Evolutionary conservation across 2,888 invertebrate species (phyloP), one percentile per base, ranked within the genome.

Genomic region (Sinotaia quadrata): DNA sequence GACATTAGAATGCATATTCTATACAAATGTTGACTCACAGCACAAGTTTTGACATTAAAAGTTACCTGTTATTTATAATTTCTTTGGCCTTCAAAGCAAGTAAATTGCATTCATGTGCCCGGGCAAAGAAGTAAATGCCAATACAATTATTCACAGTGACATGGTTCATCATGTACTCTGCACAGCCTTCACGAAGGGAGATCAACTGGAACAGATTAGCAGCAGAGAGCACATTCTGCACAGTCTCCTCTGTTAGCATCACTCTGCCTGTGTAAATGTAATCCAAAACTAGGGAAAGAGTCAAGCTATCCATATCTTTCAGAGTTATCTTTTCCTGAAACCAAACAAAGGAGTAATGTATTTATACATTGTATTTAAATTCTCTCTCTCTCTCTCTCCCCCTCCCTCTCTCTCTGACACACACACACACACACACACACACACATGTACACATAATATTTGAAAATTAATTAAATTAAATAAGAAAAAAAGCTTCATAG

Each of bases 181-280:
- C 87, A 78, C 87, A 87, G 4, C 85, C 86, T 47, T 78, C 75
- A 10, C 84, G 75, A 41, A 87, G 71, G 0, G 84, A 75, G 36
- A 85, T 73, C 62, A 86, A 74, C 75, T 87, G 87, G 70, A 87
- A 85, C 24, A 85, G 78, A 69, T 87, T 87, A 5, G 86, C 83
- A 5, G 87, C 87, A 2, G 87, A 87, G 33, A 87, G 76, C 2
- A 87, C 75, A 70, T 84, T 78, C 71, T 86, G 87, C 5, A 86
- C 86, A 27, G 83, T 81, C 31, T 86, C 86, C 58, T 85, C 84
- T 1, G 83, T 81, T 33, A 86, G 75, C 36, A 70, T 73, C 4
- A 86, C 84, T 51, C 82, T 78, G 31, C 84, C 84, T 24, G 84
- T 85, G 75, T 87, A 87, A n/a, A 87, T 84, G 68, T 86, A 87